Percentiles rank a stretch among this genome's conserved stretches.
phyloP scores from a whole-genome alignment of 2,113 vertebrate species.

The Peromyscus maniculatus region DNA sequence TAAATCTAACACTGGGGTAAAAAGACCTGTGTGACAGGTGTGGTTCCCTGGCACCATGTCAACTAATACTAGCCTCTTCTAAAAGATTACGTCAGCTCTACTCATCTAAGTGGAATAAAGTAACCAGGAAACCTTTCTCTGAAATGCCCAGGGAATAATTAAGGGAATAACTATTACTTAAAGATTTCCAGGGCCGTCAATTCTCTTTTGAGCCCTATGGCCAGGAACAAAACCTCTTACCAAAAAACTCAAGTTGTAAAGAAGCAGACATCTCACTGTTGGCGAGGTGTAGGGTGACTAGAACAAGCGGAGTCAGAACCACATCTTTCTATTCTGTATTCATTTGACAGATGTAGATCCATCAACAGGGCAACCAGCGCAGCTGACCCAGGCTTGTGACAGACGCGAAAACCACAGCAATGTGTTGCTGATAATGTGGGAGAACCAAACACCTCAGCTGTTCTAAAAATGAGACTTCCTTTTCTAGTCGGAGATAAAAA shows the following conservation, averaged over 20 bases:
- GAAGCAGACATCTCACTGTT: neutral
- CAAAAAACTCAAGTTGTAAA: neutral
- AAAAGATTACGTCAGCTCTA: neutral
- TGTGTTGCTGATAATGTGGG: neutral
- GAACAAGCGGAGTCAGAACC: neutral
- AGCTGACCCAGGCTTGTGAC: neutral
- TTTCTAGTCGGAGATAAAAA: conserved; percentile 57
- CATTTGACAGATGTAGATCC: neutral
- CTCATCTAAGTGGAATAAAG: neutral
- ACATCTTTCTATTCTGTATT: neutral
- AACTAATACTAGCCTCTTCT: neutral
- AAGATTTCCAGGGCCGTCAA: neutral
- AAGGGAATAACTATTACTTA: neutral
- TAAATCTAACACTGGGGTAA: neutral
- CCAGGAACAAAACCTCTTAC: neutral
- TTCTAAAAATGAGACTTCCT: conserved; percentile 42
- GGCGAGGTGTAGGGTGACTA: neutral
- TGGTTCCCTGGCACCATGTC: neutral
- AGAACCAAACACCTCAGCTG: neutral
- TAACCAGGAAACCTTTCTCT: neutral
- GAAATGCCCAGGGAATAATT: neutral
- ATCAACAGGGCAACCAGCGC: neutral
- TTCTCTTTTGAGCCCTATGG: neutral
- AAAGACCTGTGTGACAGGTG: neutral
- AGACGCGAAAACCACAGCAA: neutral